Percentiles rank a stretch among this genome's conserved stretches.
Conservation (phyloP, 2,888 invertebrate species). For the Protophormia terraenovae region DNA sequence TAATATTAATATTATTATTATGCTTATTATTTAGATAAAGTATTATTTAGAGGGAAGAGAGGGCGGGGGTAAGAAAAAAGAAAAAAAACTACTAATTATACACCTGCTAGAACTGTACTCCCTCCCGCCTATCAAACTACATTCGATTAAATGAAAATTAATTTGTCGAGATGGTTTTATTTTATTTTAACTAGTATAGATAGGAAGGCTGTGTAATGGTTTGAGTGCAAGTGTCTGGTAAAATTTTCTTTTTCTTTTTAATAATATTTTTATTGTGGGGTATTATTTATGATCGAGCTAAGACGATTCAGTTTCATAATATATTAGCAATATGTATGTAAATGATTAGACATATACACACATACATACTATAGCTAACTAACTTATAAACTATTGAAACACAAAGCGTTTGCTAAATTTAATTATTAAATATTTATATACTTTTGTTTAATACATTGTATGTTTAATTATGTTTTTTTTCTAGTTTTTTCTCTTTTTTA, state of each 20-base stretch:
- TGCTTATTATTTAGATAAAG: neutral
- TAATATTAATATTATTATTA: neutral
- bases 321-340: neutral
- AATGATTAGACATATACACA: neutral
- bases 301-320: neutral
- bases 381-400: conserved; percentile 64
- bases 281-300: neutral
- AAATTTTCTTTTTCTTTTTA: neutral
- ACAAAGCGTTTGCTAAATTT: conserved; percentile 62
- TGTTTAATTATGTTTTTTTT: conserved; percentile 19
- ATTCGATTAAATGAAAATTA: neutral
- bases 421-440: conserved; percentile 55
- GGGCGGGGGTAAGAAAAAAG: no score
- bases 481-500: neutral
- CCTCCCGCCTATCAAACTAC: neutral
- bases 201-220: no score
- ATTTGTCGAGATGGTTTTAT: neutral
- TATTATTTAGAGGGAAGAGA: conserved; percentile 9
- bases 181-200: neutral
- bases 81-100: conserved; percentile 1
- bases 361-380: conserved; percentile 21
- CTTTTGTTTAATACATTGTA: conserved; percentile 52
- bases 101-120: neutral
- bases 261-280: neutral
- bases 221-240: conserved; percentile 10